Conservation (phyloP, 2,113 vertebrate species). For the Chloropsis cyanopogon region DNA sequence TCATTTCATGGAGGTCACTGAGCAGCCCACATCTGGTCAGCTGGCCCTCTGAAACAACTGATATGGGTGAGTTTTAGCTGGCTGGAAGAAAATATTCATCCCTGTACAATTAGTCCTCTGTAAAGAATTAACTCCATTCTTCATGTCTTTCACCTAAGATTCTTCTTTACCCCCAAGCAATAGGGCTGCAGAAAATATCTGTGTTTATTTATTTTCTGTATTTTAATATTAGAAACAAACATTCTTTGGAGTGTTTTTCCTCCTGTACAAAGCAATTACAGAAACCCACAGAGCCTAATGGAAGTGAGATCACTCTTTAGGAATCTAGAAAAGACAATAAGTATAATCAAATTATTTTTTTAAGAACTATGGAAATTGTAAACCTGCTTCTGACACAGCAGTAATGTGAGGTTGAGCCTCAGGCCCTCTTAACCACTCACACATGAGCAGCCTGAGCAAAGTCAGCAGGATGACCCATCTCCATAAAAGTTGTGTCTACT, state of each 20-base stretch:
- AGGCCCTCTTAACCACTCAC: conserved; percentile 29
- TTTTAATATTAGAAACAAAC: conserved; percentile 46
- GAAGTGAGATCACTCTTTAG: background rate
- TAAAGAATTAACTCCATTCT: background rate
- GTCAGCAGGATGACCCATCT: background rate
- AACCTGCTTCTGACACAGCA: conserved; percentile 50
- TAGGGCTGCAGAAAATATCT: background rate
- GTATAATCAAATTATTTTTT: conserved; percentile 22
- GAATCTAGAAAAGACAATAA: conserved; percentile 33
- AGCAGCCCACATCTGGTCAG: background rate
- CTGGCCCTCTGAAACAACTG: background rate
- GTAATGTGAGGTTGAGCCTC: background rate
- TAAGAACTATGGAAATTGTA: conserved; percentile 9
- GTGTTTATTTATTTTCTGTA: background rate
- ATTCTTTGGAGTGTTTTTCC: background rate
- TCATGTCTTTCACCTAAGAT: background rate
- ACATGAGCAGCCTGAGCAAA: conserved; percentile 22
- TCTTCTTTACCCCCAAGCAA: background rate
- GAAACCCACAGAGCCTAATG: background rate
- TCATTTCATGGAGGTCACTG: background rate
- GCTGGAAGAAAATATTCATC: background rate
- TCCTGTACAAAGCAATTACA: background rate
- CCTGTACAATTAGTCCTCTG: background rate
- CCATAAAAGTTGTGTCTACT: conserved; percentile 26
- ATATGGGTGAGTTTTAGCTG: background rate